Conservation (phyloP, 2,113 vertebrate species). For the Deroptyus accipitrinus region DNA sequence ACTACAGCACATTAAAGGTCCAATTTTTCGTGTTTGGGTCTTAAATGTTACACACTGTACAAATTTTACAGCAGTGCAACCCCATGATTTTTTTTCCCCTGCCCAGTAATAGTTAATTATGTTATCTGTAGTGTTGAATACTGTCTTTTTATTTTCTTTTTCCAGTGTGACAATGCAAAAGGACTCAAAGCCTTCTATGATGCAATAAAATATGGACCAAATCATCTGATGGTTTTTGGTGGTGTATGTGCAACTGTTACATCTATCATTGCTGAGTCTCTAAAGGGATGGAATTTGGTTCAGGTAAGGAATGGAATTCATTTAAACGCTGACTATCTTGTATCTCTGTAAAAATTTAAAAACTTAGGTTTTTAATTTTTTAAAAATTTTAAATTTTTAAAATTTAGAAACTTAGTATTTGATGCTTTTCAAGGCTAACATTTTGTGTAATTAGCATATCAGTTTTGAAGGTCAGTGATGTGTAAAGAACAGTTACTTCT, state of each 20-base stretch:
- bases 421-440: not conserved
- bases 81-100: not conserved
- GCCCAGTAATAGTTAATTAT: not conserved
- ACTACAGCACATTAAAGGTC: not conserved
- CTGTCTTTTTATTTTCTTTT: not conserved
- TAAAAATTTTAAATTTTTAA: not conserved
- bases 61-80: not conserved
- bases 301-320: constrained; percentile 84
- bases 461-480: not conserved
- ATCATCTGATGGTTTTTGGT: constrained; percentile 98
- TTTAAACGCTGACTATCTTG: not conserved
- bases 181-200: constrained; percentile 98
- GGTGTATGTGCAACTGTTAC: constrained; percentile 97
- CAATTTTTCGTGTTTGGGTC: not conserved
- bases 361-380: not conserved
- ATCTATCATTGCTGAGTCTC: constrained; percentile 96
- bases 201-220: constrained; percentile 97
- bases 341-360: not conserved
- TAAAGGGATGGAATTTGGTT: constrained; percentile 97
- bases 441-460: not conserved
- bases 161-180: constrained; percentile 96
- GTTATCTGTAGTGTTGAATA: not conserved
- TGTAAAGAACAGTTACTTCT: not conserved
- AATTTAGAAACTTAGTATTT: not conserved
- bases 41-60: not conserved